Evolutionary conservation across 2,113 vertebrate species (phyloP).

Genomic region (Phyllostomus hastatus): DNA sequence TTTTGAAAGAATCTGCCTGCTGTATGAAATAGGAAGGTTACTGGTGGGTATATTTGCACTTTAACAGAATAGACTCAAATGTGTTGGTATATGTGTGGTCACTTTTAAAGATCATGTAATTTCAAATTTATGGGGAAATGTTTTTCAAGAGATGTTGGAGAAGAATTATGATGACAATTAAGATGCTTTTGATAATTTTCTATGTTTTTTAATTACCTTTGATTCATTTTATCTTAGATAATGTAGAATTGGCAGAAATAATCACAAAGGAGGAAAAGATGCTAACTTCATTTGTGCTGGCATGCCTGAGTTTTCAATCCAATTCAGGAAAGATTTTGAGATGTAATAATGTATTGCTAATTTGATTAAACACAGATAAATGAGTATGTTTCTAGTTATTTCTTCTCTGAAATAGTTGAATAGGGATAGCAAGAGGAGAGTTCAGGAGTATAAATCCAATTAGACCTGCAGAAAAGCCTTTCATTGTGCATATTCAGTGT

Average conservation of each 20-base stretch:
- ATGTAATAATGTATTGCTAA: not conserved
- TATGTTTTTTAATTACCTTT: not conserved
- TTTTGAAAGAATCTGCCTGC: not conserved
- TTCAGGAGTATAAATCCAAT: not conserved
- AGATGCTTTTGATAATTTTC: not conserved
- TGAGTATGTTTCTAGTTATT: not conserved
- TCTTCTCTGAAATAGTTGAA: not conserved
- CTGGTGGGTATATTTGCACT: not conserved
- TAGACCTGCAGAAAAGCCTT: not conserved
- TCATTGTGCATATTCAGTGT: not conserved
- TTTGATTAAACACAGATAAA: not conserved
- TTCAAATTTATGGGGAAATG: not conserved
- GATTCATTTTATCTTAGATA: slow-evolving; percentile 14
- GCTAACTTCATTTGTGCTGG: not conserved
- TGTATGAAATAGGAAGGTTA: not conserved
- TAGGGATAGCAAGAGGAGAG: not conserved
- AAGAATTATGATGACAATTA: not conserved
- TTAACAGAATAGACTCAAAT: not conserved
- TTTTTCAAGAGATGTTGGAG: not conserved
- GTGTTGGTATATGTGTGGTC: not conserved
- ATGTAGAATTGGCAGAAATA: not conserved
- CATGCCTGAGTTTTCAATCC: not conserved
- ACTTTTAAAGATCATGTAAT: not conserved
- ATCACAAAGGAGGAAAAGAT: not conserved
- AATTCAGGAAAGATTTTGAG: not conserved